Evolutionary conservation across 2,797 vertebrate genomes (phyloP), one percentile per base, ranked within the genome.

Genomic region (Tenualosa thibaudeaui): DNA sequence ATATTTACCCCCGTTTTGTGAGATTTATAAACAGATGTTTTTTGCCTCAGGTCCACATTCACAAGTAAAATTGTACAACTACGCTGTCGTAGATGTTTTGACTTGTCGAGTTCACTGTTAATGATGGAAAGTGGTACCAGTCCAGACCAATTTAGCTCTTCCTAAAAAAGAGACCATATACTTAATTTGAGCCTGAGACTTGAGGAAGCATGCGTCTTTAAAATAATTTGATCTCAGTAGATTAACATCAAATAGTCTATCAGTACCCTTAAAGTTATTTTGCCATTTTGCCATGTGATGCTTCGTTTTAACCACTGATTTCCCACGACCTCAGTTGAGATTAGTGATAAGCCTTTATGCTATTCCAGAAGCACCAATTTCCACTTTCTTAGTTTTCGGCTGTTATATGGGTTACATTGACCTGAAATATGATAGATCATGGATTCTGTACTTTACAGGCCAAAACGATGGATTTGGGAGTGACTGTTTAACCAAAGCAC

Each of bases 401-500:
- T 24, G 5, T 60, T 24, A 17, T 46, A 78, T 19, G 17, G 65
- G 65, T 40, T 22, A 46, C 17, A 22, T 8, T 75, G 31, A 5
- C 68, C 68, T 75, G 17, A 75, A 37, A 43, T 40, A 75, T 75
- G 68, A 75, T 75, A 40, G 68, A 43, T 22, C 71, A 17, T 7
- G 17, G 6, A 19, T 78, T 78, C 71, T 46, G 37, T 78, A 78
- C 40, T 19, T 78, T 46, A 46, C 71, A 78, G 71, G 40, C 71
- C 71, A 78, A 78, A 78, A 78, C 19, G 37, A 78, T 46, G 71
- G 71, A 78, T 78, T 46, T 78, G 71, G 71, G 40, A 78, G 71
- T 78, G 71, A 94, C 96, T 96, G 96, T 97, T 97, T 97, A 97
- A 97, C 96, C 95, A 92, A 90, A 92, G 95, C 81, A 89, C 87